Evolutionary conservation across 2,888 invertebrate species (phyloP), one percentile per base, ranked within the genome.

Genomic region (Drosophila falleni): DNA sequence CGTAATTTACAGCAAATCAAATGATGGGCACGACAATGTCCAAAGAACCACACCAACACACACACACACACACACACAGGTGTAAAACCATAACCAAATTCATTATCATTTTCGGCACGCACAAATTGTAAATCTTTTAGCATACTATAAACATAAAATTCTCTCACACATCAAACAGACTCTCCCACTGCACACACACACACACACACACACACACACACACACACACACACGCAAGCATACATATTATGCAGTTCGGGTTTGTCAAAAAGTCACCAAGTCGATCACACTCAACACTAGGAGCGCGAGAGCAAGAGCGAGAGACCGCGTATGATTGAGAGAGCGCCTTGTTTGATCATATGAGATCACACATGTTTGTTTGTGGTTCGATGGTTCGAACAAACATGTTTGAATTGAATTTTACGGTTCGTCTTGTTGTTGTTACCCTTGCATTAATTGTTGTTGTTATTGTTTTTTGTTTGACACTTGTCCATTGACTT

Each of bases 71-170:
- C 11, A 39, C n/a, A 37, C 29, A 39, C 46, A 63, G 51, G 59
- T 58, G 69, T 62, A 60, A 59, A 71, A 76, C 66, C 88, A 85
- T 85, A 86, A 66, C 83, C 33, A 69, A 86, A 83, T 88, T 88
- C 73, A 88, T 88, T 85, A 86, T 71, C 81, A 85, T 80, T 85
- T 85, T 82, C 79, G 88, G 85, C 85, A 86, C 88, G 86, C 88
- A 85, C 81, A 86, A 73, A 86, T 86, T 81, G 71, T 85, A 86
- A 88, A 85, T 88, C 88, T 88, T 72, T 88, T 85, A 86, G 88
- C 86, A 83, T n/a, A n/a, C n/a, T n/a, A n/a, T 86, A 86, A 69
- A 66, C 79, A 85, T 87, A 78, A 76, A 82, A 71, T 71, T 68
- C 59, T 73, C 74, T 65, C 71, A 74, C 78, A 70, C 62, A 53